These are phyloP conservation scores for Tauraco hartlaubi DNA, from an alignment of 2,797 vertebrate genomes.

Conservation along the genomic window DNA sequence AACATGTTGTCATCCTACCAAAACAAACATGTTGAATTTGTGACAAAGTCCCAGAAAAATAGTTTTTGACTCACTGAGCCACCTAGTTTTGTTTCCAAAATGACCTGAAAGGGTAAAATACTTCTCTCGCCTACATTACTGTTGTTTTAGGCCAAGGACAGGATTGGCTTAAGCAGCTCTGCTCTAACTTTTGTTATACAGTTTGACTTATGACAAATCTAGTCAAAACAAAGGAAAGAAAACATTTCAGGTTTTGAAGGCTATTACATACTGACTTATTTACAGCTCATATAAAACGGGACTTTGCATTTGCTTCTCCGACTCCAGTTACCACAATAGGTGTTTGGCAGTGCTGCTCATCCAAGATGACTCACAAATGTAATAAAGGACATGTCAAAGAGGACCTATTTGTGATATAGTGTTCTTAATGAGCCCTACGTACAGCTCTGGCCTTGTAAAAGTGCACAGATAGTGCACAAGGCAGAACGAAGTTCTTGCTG, in stretches of 20 bases:
- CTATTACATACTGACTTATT: background rate
- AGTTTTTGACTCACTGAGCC: background rate
- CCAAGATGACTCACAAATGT: background rate
- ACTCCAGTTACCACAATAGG: background rate
- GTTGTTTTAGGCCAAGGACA: slow-evolving; percentile 13
- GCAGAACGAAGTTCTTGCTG: background rate
- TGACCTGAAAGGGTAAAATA: background rate
- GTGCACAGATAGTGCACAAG: background rate
- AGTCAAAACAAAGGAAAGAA: slow-evolving; percentile 61
- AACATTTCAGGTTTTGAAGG: slow-evolving; percentile 18
- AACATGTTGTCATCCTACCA: background rate
- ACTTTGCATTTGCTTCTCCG: background rate
- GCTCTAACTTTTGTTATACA: background rate
- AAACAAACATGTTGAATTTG: background rate
- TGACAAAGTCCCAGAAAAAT: slow-evolving; percentile 12
- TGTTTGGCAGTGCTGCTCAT: background rate
- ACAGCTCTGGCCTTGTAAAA: background rate
- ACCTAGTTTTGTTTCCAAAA: slow-evolving; percentile 12
- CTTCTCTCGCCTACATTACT: background rate
- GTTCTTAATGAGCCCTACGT: background rate
- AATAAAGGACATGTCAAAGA: background rate
- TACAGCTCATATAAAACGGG: background rate
- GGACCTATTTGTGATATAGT: background rate
- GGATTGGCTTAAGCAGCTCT: background rate
- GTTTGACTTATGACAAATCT: slow-evolving; percentile 13